Evolutionary conservation across 1,140 invertebrate genomes (phyloP), one percentile per base, ranked within the genome.

Genomic region (Cryptotermes secundus): DNA sequence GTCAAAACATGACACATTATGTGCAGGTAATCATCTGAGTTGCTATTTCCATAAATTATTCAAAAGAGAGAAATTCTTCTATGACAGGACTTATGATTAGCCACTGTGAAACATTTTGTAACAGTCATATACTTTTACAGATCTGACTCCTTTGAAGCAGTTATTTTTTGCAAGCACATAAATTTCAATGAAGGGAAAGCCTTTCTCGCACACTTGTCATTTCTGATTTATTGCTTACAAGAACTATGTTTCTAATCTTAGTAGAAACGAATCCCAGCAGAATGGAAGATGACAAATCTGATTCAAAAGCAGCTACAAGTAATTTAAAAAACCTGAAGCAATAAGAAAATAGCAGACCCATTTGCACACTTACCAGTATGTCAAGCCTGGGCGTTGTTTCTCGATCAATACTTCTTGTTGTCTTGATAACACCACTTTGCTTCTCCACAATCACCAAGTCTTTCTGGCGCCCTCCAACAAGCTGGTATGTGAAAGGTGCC

Each of bases 401-500:
- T 86, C 97, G 92, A 87, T 98, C 97, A 42, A 98, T 93, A 86
- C 92, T 94, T 86, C 91, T 93, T 0, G 94, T 95, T 0, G 96
- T 97, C 87, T 92, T 93, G 2, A 99, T 90, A 26, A 96, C 88
- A 0, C 98, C 97, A 0, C 94, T 95, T 85, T 95, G 93, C 86
- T 93, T 93, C 84, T 97, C 95, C 34, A 98, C 90, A 86, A 91
- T 93, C 16, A 98, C 94, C 85, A 93, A 92, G 85, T 95, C 93
- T 87, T 93, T 93, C 87, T 97, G 95, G 87, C 92, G 93, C 9
- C 96, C 96, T 9, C 95, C 95, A 34, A 97, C 91, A 4, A 98
- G 89, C 82, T 90, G 90, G 87, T 97, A 99, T 0, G 92, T 94
- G 87, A 98, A 99, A 10, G 97, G 97, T 34, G 94, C 96, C 24